Evolutionary conservation across 2,888 invertebrate genomes (phyloP).

Genomic region (Dexiosoma caninum): DNA sequence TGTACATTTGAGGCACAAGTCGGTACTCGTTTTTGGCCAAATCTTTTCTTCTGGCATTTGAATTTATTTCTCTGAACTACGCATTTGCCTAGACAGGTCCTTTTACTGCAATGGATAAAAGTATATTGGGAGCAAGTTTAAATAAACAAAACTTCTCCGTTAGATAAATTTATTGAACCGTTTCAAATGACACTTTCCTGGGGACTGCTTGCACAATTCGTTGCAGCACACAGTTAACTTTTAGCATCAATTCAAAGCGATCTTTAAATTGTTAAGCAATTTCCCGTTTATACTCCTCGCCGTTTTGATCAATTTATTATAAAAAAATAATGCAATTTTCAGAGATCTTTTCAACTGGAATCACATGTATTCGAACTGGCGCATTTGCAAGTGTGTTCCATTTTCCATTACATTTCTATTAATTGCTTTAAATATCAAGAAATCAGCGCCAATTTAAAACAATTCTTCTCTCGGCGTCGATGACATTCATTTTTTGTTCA

Average conservation of each 20-base stretch:
- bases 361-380: slow-evolving; percentile 35
- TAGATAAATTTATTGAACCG: slow-evolving; percentile 21
- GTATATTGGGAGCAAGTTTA: not conserved
- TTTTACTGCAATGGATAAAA: not conserved
- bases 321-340: slow-evolving; percentile 12
- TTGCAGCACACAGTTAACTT: slow-evolving; percentile 11
- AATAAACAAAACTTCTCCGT: not conserved
- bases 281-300: not conserved
- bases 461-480: slow-evolving; percentile 9
- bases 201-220: slow-evolving; percentile 54
- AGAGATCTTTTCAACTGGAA: slow-evolving; percentile 48
- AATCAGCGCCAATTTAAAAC: slow-evolving; percentile 60
- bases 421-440: slow-evolving; percentile 50
- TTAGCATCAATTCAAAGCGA: slow-evolving; percentile 34
- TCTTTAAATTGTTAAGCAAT: not conserved
- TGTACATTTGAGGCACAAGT: not conserved
- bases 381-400: slow-evolving; percentile 7
- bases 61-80: not conserved
- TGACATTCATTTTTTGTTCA: not conserved
- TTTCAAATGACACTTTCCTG: slow-evolving; percentile 46
- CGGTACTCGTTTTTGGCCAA: not conserved
- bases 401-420: slow-evolving; percentile 25
- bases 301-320: not conserved
- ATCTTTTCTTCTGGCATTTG: not conserved
- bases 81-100: not conserved